Percentiles rank a stretch among this genome's conserved stretches.
These are phyloP conservation scores for Porphyrio hochstetteri DNA, from an alignment of 2,113 vertebrate genomes.

Conservation along the genomic window DNA sequence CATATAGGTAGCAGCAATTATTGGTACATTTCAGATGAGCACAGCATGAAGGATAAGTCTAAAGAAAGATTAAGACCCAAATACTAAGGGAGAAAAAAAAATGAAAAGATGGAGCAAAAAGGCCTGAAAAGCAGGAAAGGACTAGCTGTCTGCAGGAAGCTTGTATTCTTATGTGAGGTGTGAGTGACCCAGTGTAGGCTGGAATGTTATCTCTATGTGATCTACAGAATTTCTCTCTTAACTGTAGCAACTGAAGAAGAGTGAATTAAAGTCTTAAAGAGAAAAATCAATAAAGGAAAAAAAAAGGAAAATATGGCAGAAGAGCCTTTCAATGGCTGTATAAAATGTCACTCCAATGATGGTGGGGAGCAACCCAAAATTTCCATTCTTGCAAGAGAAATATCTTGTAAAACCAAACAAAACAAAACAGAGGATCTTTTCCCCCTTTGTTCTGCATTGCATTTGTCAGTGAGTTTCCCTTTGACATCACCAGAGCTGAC, in stretches of 20 bases:
- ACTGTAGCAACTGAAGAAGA: slow-evolving; percentile 69
- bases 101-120: slow-evolving; percentile 66
- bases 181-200: slow-evolving; percentile 72
- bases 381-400: background rate
- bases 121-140: slow-evolving; percentile 69
- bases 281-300: slow-evolving; percentile 75
- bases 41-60: slow-evolving; percentile 73
- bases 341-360: background rate
- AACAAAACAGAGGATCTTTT: background rate
- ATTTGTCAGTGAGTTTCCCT: background rate
- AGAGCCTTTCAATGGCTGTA: slow-evolving; percentile 47
- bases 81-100: slow-evolving; percentile 66
- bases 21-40: slow-evolving; percentile 78
- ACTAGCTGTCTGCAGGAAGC: slow-evolving; percentile 75
- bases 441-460: background rate
- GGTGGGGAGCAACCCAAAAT: background rate
- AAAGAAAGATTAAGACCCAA: slow-evolving; percentile 79
- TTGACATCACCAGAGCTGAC: background rate
- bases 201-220: slow-evolving; percentile 74
- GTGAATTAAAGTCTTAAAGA: slow-evolving; percentile 79
- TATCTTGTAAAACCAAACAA: background rate
- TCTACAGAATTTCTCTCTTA: slow-evolving; percentile 74
- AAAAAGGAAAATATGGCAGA: slow-evolving; percentile 50
- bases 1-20: slow-evolving; percentile 76
- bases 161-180: slow-evolving; percentile 69